Base-by-base conservation (phyloP, 2,113 vertebrate species). In the Corythaeola cristata region DNA sequence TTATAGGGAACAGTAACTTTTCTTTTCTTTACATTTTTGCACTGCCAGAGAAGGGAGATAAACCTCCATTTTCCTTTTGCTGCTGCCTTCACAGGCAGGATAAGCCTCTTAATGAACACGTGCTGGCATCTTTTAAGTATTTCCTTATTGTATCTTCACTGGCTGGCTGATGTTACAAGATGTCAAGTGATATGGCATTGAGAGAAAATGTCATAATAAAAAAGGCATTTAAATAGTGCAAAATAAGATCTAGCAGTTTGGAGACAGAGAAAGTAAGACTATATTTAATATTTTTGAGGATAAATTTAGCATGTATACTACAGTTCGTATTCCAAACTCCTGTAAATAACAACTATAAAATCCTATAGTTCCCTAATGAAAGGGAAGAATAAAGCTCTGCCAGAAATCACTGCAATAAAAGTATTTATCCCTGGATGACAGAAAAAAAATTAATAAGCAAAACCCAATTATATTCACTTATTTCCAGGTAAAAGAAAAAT, bases 351-450 rank as follows among this genome's bases (percentile, higher is more conserved):
- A 93, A n/a, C 45, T 55, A 67, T 69, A 89, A 95, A 91, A 91
- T 85, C 35, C 35, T 82, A 30, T 27, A 75, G 12, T 18, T 47
- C 21, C 6, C 55, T 93, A 90, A 89, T 81, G 64, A 92, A 95
- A 96, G 32, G 12, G 12, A 96, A 97, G 23, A 10, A 91, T n/a
- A 88, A 19, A 18, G 5, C 50, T 83, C 35, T 89, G 49, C 24
- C 56, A 96, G 76, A 97, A 87, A 88, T 88, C 26, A 64, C 11
- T 76, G 8, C n/a, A 89, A 88, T 84, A 90, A 91, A 96, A 94
- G 6, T 6, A 72, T 85, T 80, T 92, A 45, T 69, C 45, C 23
- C 28, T 88, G 24, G 23, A 91, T 91, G 37, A 49, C 41, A 44
- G 41, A 44, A 44, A 44, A 44, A 44, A 44, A 44, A 14, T 12